Percentiles rank a stretch among this genome's conserved stretches.
Evolutionary conservation across 2,888 invertebrate genomes (phyloP).

Genomic region (Hydrotaea cyrtoneurina): DNA sequence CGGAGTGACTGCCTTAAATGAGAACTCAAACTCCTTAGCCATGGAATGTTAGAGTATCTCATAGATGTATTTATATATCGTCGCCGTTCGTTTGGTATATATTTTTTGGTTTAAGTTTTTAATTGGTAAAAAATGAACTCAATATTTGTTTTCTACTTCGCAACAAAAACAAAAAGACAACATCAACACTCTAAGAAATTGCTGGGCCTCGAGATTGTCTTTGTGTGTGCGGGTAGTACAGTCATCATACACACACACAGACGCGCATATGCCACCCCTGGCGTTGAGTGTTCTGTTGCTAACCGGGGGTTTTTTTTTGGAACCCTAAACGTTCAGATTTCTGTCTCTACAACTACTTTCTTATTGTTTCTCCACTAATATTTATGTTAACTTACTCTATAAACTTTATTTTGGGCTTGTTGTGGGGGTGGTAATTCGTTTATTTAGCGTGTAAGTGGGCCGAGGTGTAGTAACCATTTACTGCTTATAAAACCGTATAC

Average conservation of each 20-base stretch:
- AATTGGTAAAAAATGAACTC: conserved; percentile 38
- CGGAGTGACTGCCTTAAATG: conserved; percentile 77
- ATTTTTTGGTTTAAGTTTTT: conserved; percentile 44
- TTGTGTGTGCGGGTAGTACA: conserved; percentile 17
- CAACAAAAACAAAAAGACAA: background rate
- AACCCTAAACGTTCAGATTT: background rate
- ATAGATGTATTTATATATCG: too few species aligned
- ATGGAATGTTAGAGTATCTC: conserved; percentile 79
- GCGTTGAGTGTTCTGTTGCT: background rate
- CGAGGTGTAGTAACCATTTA: too few species aligned
- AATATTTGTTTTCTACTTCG: conserved; percentile 6
- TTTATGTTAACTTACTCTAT: conserved; percentile 56
- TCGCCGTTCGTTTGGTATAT: conserved; percentile 30
- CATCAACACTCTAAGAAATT: background rate
- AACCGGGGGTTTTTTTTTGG: background rate
- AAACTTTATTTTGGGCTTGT: too few species aligned
- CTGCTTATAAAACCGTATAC: too few species aligned
- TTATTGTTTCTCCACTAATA: conserved; percentile 28
- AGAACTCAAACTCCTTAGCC: conserved; percentile 81
- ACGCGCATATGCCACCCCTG: background rate
- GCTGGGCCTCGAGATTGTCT: background rate
- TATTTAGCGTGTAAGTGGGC: too few species aligned
- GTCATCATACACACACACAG: background rate
- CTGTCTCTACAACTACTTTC: background rate
- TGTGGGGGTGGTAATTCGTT: too few species aligned